Evolutionary conservation across 2,113 vertebrate species (phyloP).

Genomic region (Cygnus buccinator): DNA sequence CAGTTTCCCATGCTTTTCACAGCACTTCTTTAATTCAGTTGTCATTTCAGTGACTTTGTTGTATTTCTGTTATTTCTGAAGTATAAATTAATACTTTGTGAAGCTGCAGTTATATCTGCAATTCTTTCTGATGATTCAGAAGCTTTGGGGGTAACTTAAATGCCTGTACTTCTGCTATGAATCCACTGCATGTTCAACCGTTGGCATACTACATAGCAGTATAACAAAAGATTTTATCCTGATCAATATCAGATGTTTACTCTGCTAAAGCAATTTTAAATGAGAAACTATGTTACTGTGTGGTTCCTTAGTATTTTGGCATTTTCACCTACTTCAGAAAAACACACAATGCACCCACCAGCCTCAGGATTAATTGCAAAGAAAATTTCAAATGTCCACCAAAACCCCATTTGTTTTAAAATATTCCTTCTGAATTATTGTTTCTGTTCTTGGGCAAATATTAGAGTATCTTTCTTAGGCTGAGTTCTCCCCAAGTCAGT

Average conservation of each 20-base stretch:
- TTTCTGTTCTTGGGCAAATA: not conserved
- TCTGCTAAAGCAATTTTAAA: not conserved
- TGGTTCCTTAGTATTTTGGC: not conserved
- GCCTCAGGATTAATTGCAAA: too few relatives aligned
- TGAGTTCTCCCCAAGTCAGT: not conserved
- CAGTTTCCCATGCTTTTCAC: not conserved
- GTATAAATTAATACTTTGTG: not conserved
- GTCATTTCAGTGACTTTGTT: not conserved
- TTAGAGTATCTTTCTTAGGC: rapidly evolving
- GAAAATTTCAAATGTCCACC: too few relatives aligned
- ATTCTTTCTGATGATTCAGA: not conserved
- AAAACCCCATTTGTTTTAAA: too few relatives aligned
- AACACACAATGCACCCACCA: not conserved
- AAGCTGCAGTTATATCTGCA: not conserved
- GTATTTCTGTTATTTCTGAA: not conserved
- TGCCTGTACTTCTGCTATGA: not conserved
- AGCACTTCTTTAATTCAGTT: not conserved
- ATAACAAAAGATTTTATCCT: not conserved
- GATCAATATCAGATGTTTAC: not conserved
- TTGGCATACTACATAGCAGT: not conserved
- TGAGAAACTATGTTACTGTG: rapidly evolving
- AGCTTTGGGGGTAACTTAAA: not conserved
- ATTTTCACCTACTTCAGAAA: not conserved
- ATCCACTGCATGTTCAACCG: not conserved
- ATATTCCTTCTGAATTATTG: not conserved